These are phyloP conservation scores for Steinernema khuongi DNA, from an alignment of 1,140 invertebrate genomes.

Conservation along the genomic window DNA sequence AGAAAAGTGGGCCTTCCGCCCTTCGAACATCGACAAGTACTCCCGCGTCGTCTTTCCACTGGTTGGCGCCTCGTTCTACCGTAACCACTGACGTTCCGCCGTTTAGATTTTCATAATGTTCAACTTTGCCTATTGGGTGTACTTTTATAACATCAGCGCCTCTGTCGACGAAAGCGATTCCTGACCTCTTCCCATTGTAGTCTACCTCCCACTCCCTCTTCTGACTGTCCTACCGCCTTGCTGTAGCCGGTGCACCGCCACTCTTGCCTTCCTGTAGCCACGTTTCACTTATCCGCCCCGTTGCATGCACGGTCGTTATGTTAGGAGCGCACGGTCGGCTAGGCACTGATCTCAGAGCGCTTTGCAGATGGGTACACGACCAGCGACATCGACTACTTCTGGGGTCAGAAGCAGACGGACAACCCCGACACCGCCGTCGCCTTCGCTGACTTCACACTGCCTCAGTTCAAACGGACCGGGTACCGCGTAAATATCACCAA, in stretches of 20 bases:
- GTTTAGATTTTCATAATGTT: slow-evolving; percentile 75
- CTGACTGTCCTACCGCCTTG: neutral
- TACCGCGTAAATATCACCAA: slow-evolving; percentile 53
- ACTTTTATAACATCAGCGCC: slow-evolving; percentile 81
- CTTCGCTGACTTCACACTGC: slow-evolving; percentile 48
- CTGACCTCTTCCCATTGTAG: slow-evolving; percentile 13
- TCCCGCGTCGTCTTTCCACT: slow-evolving; percentile 83
- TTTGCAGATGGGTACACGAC: slow-evolving; percentile 43
- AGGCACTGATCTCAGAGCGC: too few relatives aligned
- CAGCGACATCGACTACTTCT: slow-evolving; percentile 42
- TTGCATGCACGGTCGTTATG: neutral
- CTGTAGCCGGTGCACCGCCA: neutral
- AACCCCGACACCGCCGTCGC: slow-evolving; percentile 36
- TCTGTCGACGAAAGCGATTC: neutral
- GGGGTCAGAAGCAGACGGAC: slow-evolving; percentile 38
- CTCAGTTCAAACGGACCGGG: slow-evolving; percentile 48
- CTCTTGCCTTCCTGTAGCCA: neutral
- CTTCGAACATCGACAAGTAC: slow-evolving; percentile 78
- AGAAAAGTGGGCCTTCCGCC: slow-evolving; percentile 13
- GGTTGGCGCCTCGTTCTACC: slow-evolving; percentile 67
- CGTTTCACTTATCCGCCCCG: neutral
- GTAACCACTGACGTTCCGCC: neutral
- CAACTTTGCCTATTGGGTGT: slow-evolving; percentile 96
- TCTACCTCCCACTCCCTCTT: slow-evolving; percentile 8
- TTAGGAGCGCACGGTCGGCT: too few relatives aligned